phyloP scores from a whole-genome alignment of 64 coral and sea anemone genomes.

The Acropora yongei region DNA sequence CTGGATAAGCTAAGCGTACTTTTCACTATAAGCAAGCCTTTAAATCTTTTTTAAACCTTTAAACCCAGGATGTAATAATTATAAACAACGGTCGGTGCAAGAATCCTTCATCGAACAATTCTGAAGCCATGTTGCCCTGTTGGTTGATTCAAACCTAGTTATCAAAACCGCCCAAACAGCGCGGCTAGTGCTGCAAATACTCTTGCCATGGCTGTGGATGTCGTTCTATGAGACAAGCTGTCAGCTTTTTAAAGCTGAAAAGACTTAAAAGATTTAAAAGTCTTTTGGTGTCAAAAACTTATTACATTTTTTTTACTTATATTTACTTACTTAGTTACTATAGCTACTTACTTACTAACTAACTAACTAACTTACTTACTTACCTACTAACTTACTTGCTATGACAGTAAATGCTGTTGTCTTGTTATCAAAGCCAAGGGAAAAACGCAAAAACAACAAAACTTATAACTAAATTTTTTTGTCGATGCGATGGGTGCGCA shows the following conservation, averaged over 20 bases:
- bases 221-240: not conserved
- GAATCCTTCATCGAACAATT: not conserved
- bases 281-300: not conserved
- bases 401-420: not conserved
- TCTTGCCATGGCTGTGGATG: not conserved
- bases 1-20: too few species aligned
- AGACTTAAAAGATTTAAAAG: not conserved
- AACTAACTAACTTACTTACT: not conserved
- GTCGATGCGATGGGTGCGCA: not conserved
- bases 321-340: not conserved
- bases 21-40: too few species aligned
- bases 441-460: not conserved
- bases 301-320: not conserved
- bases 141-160: not conserved
- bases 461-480: not conserved
- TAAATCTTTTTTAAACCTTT: not conserved
- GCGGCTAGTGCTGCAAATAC: not conserved
- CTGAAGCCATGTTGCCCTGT: not conserved
- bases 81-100: not conserved
- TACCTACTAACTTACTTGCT: not conserved
- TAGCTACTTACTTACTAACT: too few species aligned
- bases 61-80: not conserved
- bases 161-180: not conserved
- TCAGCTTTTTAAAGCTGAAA: not conserved
- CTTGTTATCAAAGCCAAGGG: conserved; percentile 1